A percentile compares a stretch with the other conserved stretches of the same genome.
phyloP scores from a whole-genome alignment of 2,797 vertebrate species.

The Schizothorax lantsangensis region DNA sequence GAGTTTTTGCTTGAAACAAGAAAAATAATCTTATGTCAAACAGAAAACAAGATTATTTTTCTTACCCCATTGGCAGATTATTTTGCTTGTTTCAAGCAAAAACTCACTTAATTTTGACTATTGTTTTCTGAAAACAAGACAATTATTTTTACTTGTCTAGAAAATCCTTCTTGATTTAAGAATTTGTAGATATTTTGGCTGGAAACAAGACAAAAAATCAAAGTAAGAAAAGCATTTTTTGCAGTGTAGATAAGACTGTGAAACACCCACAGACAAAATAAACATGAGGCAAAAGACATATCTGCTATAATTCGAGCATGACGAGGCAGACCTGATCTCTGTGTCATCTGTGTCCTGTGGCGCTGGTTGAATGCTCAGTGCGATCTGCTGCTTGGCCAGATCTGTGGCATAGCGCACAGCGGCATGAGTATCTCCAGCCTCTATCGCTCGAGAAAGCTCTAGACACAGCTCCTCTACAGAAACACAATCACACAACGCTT shows the following conservation, averaged over 20 bases:
- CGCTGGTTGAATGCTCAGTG: constrained; percentile 78
- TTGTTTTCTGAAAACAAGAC: too few relatives aligned
- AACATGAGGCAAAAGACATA: neutral
- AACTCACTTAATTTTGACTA: too few relatives aligned
- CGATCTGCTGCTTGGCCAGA: constrained; percentile 81
- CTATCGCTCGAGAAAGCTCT: constrained; percentile 82
- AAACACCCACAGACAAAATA: neutral
- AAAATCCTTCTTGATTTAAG: too few relatives aligned
- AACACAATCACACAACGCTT: neutral
- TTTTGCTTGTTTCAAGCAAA: too few relatives aligned
- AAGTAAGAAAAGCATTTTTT: too few relatives aligned
- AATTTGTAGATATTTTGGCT: too few relatives aligned
- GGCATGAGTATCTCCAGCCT: constrained; percentile 79
- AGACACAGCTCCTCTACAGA: constrained; percentile 83
- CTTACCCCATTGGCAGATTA: too few relatives aligned
- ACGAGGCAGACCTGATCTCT: constrained; percentile 80
- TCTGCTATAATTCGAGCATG: neutral
- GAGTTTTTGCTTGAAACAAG: too few relatives aligned
- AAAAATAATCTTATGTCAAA: too few relatives aligned
- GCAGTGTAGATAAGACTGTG: neutral
- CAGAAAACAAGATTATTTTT: too few relatives aligned
- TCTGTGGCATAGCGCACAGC: constrained; percentile 79
- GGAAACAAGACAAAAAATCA: too few relatives aligned
- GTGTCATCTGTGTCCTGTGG: constrained; percentile 80
- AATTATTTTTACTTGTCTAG: too few relatives aligned